These are phyloP conservation scores for Carcina quercana DNA, from an alignment of 2,888 invertebrate species.

Conservation along the genomic window DNA sequence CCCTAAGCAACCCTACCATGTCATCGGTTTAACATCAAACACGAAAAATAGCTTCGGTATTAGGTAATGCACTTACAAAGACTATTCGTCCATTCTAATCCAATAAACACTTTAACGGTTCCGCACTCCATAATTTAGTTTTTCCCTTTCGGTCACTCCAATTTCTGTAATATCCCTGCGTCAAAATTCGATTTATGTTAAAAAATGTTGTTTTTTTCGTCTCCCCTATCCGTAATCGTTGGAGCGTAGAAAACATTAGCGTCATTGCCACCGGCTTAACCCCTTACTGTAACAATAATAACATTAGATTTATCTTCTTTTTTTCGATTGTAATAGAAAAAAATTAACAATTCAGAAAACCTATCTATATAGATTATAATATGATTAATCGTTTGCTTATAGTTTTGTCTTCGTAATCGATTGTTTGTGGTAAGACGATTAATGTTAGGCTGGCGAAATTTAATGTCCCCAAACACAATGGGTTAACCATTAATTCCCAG, in stretches of 20 bases:
- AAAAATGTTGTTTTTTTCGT: conserved; percentile 41
- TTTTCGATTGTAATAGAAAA: conserved; percentile 30
- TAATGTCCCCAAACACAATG: conserved; percentile 21
- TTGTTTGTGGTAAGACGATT: conserved; percentile 51
- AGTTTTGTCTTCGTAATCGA: conserved; percentile 33
- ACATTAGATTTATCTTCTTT: conserved; percentile 39
- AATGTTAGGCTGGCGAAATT: conserved; percentile 39
- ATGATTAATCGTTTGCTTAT: conserved; percentile 49
- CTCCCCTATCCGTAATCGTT: conserved; percentile 39
- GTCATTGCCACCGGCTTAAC: conserved; percentile 34
- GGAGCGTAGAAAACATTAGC: conserved; percentile 52
- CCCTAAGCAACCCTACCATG: no score
- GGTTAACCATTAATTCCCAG: conserved; percentile 24
- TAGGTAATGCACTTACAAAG: conserved; percentile 29
- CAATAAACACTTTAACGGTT: conserved; percentile 50
- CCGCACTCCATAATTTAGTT: conserved; percentile 55
- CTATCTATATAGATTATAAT: conserved; percentile 26
- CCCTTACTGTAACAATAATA: conserved; percentile 34
- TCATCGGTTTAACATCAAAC: no score
- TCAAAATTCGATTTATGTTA: conserved; percentile 63
- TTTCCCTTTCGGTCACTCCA: conserved; percentile 57
- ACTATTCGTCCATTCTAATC: conserved; percentile 44
- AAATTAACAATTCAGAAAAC: conserved; percentile 27
- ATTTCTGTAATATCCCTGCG: conserved; percentile 54
- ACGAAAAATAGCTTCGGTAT: conserved; percentile 10